A percentile compares a stretch with the other conserved stretches of the same genome.
Conservation (phyloP, 2,113 vertebrate species). For the Neodontobutis hainanensis region DNA sequence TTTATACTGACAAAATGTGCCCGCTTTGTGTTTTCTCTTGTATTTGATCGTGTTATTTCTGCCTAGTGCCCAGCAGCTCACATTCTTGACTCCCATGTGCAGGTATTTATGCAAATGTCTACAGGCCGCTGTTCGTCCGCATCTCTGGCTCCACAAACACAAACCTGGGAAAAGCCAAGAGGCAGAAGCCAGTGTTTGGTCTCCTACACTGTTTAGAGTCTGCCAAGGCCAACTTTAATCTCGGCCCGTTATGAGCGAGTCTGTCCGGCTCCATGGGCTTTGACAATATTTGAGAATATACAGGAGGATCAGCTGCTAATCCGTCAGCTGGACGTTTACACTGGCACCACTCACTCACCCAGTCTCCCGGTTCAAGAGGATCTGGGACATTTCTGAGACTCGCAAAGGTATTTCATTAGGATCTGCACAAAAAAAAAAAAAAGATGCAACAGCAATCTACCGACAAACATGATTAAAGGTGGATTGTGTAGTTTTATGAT, state of each 20-base stretch:
- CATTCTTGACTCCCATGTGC: slow-evolving; percentile 5
- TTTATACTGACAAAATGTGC: too few relatives aligned
- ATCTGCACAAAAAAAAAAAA: too few relatives aligned
- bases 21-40: background rate
- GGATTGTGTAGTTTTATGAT: too few relatives aligned
- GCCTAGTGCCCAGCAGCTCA: background rate
- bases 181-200: slow-evolving; percentile 1
- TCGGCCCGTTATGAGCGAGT: slow-evolving; percentile 42
- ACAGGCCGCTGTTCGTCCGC: background rate
- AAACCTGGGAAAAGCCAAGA: slow-evolving; percentile 5
- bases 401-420: too few relatives aligned
- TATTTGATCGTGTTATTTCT: background rate
- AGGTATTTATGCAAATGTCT: slow-evolving; percentile 13
- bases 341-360: slow-evolving; percentile 5
- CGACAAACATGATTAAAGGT: too few relatives aligned
- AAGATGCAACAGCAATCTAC: too few relatives aligned
- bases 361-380: background rate
- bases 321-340: too few relatives aligned
- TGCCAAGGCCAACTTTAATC: slow-evolving; percentile 19
- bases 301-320: slow-evolving; percentile 45
- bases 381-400: too few relatives aligned
- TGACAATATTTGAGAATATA: slow-evolving; percentile 48
- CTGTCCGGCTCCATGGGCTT: slow-evolving; percentile 26
- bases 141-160: slow-evolving; percentile 14
- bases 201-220: background rate